Conservation (phyloP, 2,113 vertebrate species). For the mouse (Mus musculus) region DNA sequence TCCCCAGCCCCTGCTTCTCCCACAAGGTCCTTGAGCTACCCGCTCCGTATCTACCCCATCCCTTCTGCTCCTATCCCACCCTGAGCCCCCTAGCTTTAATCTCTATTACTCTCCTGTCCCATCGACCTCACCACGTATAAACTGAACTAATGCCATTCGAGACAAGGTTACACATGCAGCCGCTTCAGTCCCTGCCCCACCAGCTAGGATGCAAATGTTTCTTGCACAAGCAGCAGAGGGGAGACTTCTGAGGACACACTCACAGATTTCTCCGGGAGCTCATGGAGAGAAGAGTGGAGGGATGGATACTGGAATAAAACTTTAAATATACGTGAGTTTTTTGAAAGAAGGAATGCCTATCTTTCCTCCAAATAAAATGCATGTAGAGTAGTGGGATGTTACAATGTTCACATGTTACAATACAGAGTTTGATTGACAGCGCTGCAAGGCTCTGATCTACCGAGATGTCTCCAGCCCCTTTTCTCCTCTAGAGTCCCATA, state of each 20-base stretch:
- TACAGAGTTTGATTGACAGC: background rate
- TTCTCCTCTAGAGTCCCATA: background rate
- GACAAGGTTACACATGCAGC: accelerated
- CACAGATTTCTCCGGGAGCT: background rate
- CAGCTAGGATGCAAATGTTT: too few relatives aligned
- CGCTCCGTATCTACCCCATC: background rate
- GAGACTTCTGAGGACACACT: background rate
- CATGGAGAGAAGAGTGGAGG: background rate
- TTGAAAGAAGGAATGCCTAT: background rate
- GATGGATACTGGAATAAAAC: background rate
- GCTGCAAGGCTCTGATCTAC: background rate
- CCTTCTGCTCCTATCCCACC: background rate
- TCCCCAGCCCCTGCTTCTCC: background rate
- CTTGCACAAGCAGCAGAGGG: background rate
- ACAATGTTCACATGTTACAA: background rate
- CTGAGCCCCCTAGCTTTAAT: background rate
- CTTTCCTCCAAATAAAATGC: background rate
- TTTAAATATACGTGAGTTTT: background rate
- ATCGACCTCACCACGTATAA: background rate
- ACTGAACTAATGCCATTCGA: background rate
- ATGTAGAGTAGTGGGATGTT: background rate
- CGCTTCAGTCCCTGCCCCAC: background rate
- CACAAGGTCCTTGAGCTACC: background rate
- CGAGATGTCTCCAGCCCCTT: background rate
- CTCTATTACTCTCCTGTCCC: too few relatives aligned